Evolutionary conservation across 2,113 vertebrate species (phyloP).

Genomic region (Indicator indicator): DNA sequence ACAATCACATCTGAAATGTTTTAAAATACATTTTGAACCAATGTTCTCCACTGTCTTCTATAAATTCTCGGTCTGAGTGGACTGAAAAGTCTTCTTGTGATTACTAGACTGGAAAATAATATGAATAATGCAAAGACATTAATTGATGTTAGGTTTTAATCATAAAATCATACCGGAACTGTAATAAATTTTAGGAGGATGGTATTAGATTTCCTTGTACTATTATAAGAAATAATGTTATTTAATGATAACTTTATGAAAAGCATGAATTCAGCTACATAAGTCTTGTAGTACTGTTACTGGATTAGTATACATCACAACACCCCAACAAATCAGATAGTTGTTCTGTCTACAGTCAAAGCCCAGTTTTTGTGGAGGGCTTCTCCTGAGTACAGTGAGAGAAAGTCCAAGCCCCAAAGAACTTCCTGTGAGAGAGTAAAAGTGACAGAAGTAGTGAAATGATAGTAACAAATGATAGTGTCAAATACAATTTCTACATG

Average conservation of each 20-base stretch:
- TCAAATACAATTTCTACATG: not conserved
- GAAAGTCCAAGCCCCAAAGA: not conserved
- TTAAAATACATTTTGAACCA: not conserved
- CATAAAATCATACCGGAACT: not conserved
- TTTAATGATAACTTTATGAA: not conserved
- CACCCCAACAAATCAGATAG: no score
- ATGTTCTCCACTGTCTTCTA: not conserved
- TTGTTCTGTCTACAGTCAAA: not conserved
- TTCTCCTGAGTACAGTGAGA: not conserved
- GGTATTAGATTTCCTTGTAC: not conserved
- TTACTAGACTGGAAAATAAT: slow-evolving; percentile 9
- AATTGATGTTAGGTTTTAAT: not conserved
- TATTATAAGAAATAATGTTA: not conserved
- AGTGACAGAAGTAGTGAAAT: not conserved
- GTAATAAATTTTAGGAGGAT: not conserved
- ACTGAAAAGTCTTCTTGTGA: not conserved
- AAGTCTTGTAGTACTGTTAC: not conserved
- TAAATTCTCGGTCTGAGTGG: not conserved
- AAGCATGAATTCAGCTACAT: not conserved
- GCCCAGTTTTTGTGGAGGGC: not conserved
- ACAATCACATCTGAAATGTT: not conserved
- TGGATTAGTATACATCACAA: not conserved
- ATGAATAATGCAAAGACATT: not conserved
- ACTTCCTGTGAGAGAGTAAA: not conserved
- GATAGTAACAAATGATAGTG: not conserved